Evolutionary conservation across 1,140 invertebrate genomes (phyloP), one percentile per base, ranked within the genome.

Genomic region (Ostrea denselamellosa): DNA sequence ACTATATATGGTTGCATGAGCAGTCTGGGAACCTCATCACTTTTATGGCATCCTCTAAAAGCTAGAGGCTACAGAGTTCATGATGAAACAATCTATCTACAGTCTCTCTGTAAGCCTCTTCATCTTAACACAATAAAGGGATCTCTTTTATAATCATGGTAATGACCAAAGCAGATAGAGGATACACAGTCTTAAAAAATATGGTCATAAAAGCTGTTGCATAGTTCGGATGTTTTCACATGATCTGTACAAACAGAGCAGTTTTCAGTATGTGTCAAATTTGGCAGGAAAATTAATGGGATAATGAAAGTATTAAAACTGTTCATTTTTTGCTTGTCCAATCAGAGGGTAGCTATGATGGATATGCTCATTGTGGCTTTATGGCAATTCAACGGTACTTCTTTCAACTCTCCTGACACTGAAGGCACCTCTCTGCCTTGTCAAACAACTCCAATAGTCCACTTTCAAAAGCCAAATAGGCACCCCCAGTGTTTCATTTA

Each of bases 381-480:
- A 44, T 77, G 28, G 68, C 68, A 34, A 77, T 28, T 34, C 68
- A 77, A 77, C 68, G 25, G 68, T 28, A 28, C 28, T 44, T 77
- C 68, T 77, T 77, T 77, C 68, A 77, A 77, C 25, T 25, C 25
- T 25, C 28, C 34, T 25, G 28, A 25, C 68, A 77, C 68, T 25
- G 8, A 10, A 25, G 68, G 25, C 25, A 28, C 25, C 68, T 77
- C 28, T 28, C 68, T 34, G 9, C 25, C 68, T 71, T 71, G 68
- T 71, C 68, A 71, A 71, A 28, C 68, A 71, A 14, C 68, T 28
- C 25, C 68, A 71, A 71, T 71, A 77, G 68, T 25, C 68, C 68
- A 77, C 28, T 77, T 77, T 77, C 68, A 77, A 77, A 77, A 77
- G 68, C 68, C 68, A 77, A 77, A 77, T 77, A 77, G 68, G 68